Percentiles rank a stretch among this genome's conserved stretches.
phyloP scores from a whole-genome alignment of 2,888 invertebrate genomes.

The Erpobdella octoculata region DNA sequence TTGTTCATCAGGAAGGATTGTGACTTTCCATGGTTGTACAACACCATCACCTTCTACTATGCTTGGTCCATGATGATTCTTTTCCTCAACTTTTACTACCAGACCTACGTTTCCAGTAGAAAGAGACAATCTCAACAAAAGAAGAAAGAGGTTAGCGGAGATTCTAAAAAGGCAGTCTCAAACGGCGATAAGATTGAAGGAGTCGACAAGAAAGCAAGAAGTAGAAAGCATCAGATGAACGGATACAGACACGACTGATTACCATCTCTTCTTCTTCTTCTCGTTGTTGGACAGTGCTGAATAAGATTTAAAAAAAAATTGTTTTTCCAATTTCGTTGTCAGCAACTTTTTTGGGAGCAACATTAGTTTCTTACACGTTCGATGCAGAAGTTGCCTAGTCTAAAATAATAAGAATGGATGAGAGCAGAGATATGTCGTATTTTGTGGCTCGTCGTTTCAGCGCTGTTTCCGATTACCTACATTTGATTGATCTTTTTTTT shows the following conservation, averaged over 20 bases:
- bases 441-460: too few species aligned
- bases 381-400: too few species aligned
- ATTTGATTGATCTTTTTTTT: too few species aligned
- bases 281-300: too few species aligned
- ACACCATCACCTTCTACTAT: slow-evolving; percentile 42
- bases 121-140: slow-evolving; percentile 10
- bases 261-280: too few species aligned
- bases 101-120: slow-evolving; percentile 42
- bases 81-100: slow-evolving; percentile 49
- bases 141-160: background rate
- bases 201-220: background rate
- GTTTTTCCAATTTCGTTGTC: too few species aligned
- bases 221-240: slow-evolving; percentile 7
- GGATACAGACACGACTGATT: background rate
- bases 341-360: too few species aligned
- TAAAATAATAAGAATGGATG: too few species aligned
- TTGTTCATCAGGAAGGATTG: slow-evolving; percentile 39
- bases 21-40: slow-evolving; percentile 43
- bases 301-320: too few species aligned
- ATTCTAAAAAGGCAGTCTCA: background rate
- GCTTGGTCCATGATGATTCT: slow-evolving; percentile 45
- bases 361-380: too few species aligned
- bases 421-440: too few species aligned
- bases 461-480: too few species aligned
- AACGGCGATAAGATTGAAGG: background rate